Base-by-base conservation (phyloP, 2,888 invertebrate species). In the Leistus spinibarbis region DNA sequence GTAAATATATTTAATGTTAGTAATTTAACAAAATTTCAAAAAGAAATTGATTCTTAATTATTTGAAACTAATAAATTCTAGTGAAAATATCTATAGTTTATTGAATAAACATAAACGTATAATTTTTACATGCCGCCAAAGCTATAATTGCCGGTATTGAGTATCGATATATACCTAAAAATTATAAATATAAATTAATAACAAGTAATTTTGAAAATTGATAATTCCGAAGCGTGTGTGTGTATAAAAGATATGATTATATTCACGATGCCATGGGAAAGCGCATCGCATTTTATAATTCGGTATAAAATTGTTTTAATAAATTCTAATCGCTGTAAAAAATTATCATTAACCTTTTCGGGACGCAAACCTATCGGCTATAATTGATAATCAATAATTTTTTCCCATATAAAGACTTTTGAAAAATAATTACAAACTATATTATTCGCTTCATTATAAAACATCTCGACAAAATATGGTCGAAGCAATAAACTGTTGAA, bases 381-480 rank as follows among this genome's bases (percentile, higher is more conserved):
- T 72, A 73, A 73, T 73, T 73, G 73, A 23, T 67, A 73, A 73
- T 73, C 73, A 73, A 73, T 73, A 73, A 66, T 67, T 57, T 73
- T 73, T 73, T 73, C 73, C 73, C 73, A 73, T 67, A 73, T 73
- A 73, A 67, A 73, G 73, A 73, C 67, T 66, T 73, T 73, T 67
- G 60, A 40, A 56, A 73, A 73, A 67, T 73, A 73, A 73, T 73
- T 73, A 73, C 66, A 66, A 22, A 57, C 54, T 53, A 60, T 69
- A 70, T 53, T 7, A 10, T 40, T 40, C 10, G 40, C 40, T 40
- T 40, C 40, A 40, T 40, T 40, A 40, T 10, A 40, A 40, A 27
- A 27, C 27, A n/a, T n/a, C 27, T 27, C 27, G 9, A 27, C 27
- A 27, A 27, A 40, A 5, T 40, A 40, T 40, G 40, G 1, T 40